These are phyloP conservation scores for Leucoraja erinaceus DNA, from an alignment of 2,113 vertebrate genomes.

Conservation along the genomic window DNA sequence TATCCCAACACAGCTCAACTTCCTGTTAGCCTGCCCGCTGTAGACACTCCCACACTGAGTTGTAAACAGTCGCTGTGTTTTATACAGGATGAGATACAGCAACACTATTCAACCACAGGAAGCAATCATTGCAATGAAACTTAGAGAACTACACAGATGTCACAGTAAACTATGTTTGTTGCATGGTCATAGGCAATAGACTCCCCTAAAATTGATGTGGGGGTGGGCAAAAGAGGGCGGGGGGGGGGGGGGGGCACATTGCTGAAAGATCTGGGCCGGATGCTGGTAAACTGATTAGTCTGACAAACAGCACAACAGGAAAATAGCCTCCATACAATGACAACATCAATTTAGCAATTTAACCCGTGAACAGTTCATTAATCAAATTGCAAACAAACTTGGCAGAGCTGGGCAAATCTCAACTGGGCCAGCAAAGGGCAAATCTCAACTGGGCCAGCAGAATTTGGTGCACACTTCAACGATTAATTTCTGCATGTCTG, in stretches of 20 bases:
- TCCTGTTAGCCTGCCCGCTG: neutral
- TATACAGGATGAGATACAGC: neutral
- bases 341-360: neutral
- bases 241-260: neutral
- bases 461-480: neutral
- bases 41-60: neutral
- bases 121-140: neutral
- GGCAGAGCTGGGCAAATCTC: neutral
- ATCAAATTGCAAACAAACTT: neutral
- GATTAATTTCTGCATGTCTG: neutral
- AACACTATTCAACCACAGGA: neutral
- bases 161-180: neutral
- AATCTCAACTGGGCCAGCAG: neutral
- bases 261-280: neutral
- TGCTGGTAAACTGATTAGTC: neutral
- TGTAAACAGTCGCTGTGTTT: neutral
- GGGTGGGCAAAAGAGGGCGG: neutral
- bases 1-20: neutral
- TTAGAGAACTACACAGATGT: neutral
- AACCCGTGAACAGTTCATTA: neutral
- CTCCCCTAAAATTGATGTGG: neutral
- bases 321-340: neutral
- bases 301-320: neutral
- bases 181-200: neutral
- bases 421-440: neutral